A percentile compares a stretch with the other conserved stretches of the same genome.
phyloP scores from a whole-genome alignment of 2,888 invertebrate genomes.

The Drosophila diplacantha region DNA sequence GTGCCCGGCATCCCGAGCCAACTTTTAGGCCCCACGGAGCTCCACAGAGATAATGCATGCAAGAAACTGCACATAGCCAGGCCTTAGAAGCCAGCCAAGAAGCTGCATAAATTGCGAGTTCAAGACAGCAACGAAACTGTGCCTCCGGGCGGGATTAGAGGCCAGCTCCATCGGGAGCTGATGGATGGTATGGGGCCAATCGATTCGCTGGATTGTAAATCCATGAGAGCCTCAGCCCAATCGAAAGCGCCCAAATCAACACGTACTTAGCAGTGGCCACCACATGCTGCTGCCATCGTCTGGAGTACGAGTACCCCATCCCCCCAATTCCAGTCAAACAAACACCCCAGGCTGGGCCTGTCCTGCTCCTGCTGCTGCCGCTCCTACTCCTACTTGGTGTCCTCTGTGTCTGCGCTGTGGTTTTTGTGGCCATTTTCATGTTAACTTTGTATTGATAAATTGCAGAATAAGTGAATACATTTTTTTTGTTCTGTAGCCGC shows the following conservation, averaged over 20 bases:
- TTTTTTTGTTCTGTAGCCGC: conserved; percentile 29
- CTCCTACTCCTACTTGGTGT: conserved; percentile 25
- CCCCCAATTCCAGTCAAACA: conserved; percentile 17
- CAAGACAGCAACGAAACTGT: conserved; percentile 38
- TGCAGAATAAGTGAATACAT: conserved; percentile 68
- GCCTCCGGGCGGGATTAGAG: conserved; percentile 61
- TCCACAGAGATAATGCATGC: conserved; percentile 60
- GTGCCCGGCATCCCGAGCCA: conserved; percentile 65
- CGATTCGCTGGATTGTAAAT: conserved; percentile 38
- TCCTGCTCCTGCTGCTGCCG: conserved; percentile 1
- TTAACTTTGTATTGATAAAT: conserved; percentile 65
- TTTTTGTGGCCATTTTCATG: conserved; percentile 49
- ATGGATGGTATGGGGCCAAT: conserved; percentile 37
- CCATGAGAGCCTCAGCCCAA: conserved; percentile 43
- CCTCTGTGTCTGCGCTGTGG: conserved; percentile 36
- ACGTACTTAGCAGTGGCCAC: conserved; percentile 63
- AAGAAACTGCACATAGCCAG: conserved; percentile 28
- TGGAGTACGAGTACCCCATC: conserved; percentile 5
- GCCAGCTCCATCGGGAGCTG: conserved; percentile 28
- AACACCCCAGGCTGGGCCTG: conserved; percentile 29
- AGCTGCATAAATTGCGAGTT: conserved; percentile 54
- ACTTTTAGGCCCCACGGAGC: conserved; percentile 38
- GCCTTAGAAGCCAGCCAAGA: conserved; percentile 37
- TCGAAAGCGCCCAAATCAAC: conserved; percentile 60
- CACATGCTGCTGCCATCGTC: conserved; percentile 40